Conservation (phyloP, 2,113 vertebrate species). For the Perccottus glenii region DNA sequence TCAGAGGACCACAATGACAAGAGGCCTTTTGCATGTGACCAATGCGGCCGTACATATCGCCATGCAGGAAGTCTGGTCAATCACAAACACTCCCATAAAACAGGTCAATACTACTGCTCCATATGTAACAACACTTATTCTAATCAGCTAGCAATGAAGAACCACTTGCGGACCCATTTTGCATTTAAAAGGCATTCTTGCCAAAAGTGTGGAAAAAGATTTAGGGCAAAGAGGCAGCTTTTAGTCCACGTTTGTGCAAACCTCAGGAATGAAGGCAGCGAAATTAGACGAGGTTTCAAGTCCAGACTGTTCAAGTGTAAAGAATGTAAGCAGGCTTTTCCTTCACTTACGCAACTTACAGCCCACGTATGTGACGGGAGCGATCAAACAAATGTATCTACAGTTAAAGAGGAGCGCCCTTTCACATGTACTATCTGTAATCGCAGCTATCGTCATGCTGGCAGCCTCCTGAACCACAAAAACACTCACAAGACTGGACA, state of each 20-base stretch:
- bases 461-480: constrained; percentile 81
- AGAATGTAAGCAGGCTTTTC: constrained; percentile 63
- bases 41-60: constrained; percentile 88
- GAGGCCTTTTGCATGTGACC: constrained; percentile 85
- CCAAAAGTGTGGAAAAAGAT: constrained; percentile 84
- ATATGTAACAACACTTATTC: constrained; percentile 88
- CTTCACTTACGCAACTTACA: constrained; percentile 57
- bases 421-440: constrained; percentile 81
- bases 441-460: constrained; percentile 79
- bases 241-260: constrained; percentile 77
- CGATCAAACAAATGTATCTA: neutral
- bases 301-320: constrained; percentile 65
- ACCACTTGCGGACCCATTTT: constrained; percentile 88
- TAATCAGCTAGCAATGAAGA: constrained; percentile 89
- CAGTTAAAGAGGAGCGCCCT: constrained; percentile 69
- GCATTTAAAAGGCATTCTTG: constrained; percentile 82
- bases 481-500: constrained; percentile 80
- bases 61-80: constrained; percentile 91
- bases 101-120: constrained; percentile 85
- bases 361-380: constrained; percentile 57
- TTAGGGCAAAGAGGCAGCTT: constrained; percentile 84
- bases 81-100: constrained; percentile 90
- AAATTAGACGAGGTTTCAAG: constrained; percentile 43
- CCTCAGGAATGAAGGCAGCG: constrained; percentile 51
- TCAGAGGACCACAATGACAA: constrained; percentile 53